Evolutionary conservation across 2,113 vertebrate species (phyloP).

Genomic region (Bos javanicus): DNA sequence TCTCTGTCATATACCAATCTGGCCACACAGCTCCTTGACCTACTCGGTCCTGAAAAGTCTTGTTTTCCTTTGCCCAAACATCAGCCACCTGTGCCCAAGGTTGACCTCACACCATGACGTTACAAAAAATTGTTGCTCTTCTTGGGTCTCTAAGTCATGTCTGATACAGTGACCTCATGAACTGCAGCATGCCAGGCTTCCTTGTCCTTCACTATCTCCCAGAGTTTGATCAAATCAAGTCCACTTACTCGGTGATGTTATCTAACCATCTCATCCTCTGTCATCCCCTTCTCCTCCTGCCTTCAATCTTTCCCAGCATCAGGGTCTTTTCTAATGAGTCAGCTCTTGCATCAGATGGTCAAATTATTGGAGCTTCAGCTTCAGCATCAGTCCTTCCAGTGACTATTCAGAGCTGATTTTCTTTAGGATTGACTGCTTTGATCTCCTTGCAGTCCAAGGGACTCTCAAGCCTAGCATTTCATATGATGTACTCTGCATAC

Average conservation of each 20-base stretch:
- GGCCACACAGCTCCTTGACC: neutral
- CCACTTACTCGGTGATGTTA: neutral
- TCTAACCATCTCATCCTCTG: neutral
- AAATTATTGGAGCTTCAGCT: neutral
- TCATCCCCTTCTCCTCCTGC: neutral
- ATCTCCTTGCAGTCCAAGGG: neutral
- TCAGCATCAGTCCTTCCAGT: neutral
- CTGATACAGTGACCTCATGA: neutral
- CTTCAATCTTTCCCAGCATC: neutral
- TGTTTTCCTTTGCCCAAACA: neutral
- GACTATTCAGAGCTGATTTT: neutral
- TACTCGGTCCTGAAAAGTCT: neutral
- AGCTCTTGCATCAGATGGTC: neutral
- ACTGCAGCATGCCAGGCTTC: neutral
- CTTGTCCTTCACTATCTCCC: neutral
- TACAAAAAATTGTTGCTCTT: neutral
- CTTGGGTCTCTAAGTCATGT: neutral
- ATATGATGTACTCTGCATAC: neutral
- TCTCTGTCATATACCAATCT: neutral
- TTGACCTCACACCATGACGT: rapidly evolving
- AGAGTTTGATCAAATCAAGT: neutral
- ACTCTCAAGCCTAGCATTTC: neutral
- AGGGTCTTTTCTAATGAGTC: neutral
- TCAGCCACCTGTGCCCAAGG: neutral
- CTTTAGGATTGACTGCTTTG: neutral